Evolutionary conservation across 2,113 vertebrate genomes (phyloP).

Genomic region (Gallinago paraguaiae): DNA sequence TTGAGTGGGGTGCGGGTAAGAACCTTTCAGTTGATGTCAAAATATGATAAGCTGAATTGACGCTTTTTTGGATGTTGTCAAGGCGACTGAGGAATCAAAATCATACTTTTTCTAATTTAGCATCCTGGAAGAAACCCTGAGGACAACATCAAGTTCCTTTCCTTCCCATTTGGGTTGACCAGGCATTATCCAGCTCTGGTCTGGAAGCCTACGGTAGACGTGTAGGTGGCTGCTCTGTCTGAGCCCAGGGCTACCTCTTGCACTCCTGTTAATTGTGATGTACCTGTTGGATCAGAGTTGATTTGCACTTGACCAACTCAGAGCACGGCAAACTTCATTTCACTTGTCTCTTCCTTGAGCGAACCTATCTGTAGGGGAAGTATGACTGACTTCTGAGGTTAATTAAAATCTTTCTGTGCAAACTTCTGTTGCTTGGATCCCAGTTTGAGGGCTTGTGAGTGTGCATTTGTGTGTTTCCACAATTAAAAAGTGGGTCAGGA

Average conservation of each 20-base stretch:
- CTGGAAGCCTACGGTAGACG: accelerated
- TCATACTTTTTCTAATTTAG: accelerated
- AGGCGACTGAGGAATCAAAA: background rate
- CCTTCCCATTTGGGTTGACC: background rate
- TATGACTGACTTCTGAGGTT: background rate
- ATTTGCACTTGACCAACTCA: background rate
- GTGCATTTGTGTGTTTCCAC: background rate
- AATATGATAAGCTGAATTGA: background rate
- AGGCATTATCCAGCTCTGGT: background rate
- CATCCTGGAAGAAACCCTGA: accelerated
- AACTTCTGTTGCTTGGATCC: background rate
- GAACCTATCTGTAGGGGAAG: background rate
- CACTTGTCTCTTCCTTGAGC: background rate
- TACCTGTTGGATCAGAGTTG: background rate
- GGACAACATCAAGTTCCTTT: background rate
- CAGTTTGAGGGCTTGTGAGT: background rate
- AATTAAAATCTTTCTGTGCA: background rate
- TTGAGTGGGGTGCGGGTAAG: accelerated
- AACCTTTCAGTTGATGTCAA: background rate
- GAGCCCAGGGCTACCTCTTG: background rate
- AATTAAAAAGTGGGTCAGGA: background rate
- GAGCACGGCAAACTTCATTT: background rate
- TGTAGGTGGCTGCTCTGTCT: background rate
- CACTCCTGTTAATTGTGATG: accelerated
- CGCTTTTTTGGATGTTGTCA: background rate